Evolutionary conservation across 2,797 vertebrate species (phyloP), one percentile per base, ranked within the genome.

Genomic region (Avahi laniger): DNA sequence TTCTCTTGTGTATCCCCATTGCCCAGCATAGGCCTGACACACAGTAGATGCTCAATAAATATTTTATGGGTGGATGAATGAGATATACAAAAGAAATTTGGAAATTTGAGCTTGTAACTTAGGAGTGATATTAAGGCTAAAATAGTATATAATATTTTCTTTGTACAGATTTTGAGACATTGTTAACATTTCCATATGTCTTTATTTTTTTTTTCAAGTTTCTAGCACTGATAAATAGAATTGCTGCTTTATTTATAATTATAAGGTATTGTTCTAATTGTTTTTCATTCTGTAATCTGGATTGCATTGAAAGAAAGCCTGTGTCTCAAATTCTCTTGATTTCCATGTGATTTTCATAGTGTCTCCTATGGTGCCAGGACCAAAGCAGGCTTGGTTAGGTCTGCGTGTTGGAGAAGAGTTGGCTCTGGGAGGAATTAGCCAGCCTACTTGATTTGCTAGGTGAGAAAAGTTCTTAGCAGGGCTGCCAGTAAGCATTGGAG

Each of bases 21-120:
- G 30, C 43, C 28, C 41, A 54, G 15, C 48, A 33, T 35, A 78
- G 48, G 52, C 20, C 46, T 73, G 84, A 41, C 75, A 65, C 11
- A 78, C 1, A 88, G 28, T 18, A 95, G 26, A 54, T 52, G 24
- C 33, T 75, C 46, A 72, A 5, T 85, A 85, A 38, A 72, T 57
- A 52, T 43, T 52, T 85, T 52, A 35, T 63, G 61, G 89, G 61
- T 63, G 52, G 86, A 48, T 67, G 46, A 78, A 43, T 52, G 67
- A 96, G 33, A 33, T 78, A 48, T 28, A 61, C 2, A 72, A 59
- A 95, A 90, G 46, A 87, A 72, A 97, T 70, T 69, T 50, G 48
- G 28, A 35, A 93, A 91, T 63, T 90, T 63, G 81, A 82, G 33
- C 69, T 79, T 94, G 22, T 92, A 79, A 72, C 26, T 70, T 46